Base-by-base conservation (phyloP, 2,113 vertebrate genomes). In the Chitala chitala region DNA sequence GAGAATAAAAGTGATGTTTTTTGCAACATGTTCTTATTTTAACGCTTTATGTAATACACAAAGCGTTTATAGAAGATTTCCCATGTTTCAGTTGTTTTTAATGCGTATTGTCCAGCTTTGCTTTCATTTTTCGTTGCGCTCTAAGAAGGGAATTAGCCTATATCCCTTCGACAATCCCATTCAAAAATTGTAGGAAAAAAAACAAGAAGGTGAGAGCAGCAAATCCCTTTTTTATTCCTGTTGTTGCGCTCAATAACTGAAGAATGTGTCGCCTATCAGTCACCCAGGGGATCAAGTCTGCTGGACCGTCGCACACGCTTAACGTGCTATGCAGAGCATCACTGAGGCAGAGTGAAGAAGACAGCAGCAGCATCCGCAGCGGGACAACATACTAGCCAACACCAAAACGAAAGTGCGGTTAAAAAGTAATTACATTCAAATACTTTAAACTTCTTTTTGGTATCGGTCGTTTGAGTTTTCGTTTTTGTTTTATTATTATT, bases 261-360 rank as follows among this genome's bases (percentile, higher is more conserved):
- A 92, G 92, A 93, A 93, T 93, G 91, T 92, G 91, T 92, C 90
- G 89, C 89, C 90, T 91, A 73, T 92, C 92, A 91, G 85, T 91
- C 87, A 91, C 85, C 86, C 84, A 89, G 87, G 86, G 90, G 90
- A 90, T 92, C 87, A 91, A 88, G 87, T 88, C 89, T 87, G 84
- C 88, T 78, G 83, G 90, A 90, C 90, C 84, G 87, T 90, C 89
- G 88, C 87, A 90, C 88, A 84, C 88, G 88, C 82, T 87, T 86
- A 89, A 83, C 86, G 86, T 84, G 84, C 84, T 83, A 83, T 78
- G 83, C 86, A 89, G 85, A 88, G 88, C 88, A 90, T 90, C 87
- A 87, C 85, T 87, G 86, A 85, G 82, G 84, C 84, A 83, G 80
- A 87, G 72, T 73, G 68, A 79, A 75, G 74, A 76, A 84, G 82